Base-by-base conservation (phyloP, 1,140 invertebrate species). In the Catajapyx aquilonaris region DNA sequence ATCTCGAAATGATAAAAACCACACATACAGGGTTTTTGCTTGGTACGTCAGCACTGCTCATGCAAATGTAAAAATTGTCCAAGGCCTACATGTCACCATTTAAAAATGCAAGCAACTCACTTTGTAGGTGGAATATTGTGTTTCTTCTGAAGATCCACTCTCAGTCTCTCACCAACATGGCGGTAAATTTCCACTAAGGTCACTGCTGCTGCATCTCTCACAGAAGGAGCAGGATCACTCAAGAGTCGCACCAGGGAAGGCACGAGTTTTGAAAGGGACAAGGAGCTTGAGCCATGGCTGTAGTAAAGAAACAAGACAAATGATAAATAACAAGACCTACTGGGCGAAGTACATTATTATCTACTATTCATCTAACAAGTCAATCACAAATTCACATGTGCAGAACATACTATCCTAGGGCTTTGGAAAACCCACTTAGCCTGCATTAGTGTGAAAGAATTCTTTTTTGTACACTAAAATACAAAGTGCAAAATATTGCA, bases 151-250 rank as follows among this genome's bases (percentile, higher is more conserved):
- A 95, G 59, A 57, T 94, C 87, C 31, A 68, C 57, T 44, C 85
- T 56, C 32, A 95, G 61, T 56, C 76, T 71, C 53, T 95, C 88
- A 44, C 88, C 88, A 34, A 93, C 83, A 56, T 93, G 86, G 50
- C 81, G 72, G 55, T 94, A 94, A 19, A 93, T 76, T 53, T 91
- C 81, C 15, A 87, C 76, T 28, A 93, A 52, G 4, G 86, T 79
- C 46, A 71, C 72, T 47, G 85, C 68, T 3, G 87, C 83, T 11
- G 79, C 73, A 51, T 94, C 87, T 20, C 88, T 59, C 21, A 91
- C 87, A 42, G 79, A 71, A 13, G 72, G 68, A 42, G 75, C 83
- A n/a, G 81, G 83, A 64, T 94, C 87, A 1, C 79, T 77, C n/a
- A 91, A 56, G 37, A 91, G 56, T 49, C 79, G 79, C 3, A 83